A percentile compares a stretch with the other conserved stretches of the same genome.
phyloP scores from a whole-genome alignment of 2,888 invertebrate species.

The Leptopterna dolabrata region DNA sequence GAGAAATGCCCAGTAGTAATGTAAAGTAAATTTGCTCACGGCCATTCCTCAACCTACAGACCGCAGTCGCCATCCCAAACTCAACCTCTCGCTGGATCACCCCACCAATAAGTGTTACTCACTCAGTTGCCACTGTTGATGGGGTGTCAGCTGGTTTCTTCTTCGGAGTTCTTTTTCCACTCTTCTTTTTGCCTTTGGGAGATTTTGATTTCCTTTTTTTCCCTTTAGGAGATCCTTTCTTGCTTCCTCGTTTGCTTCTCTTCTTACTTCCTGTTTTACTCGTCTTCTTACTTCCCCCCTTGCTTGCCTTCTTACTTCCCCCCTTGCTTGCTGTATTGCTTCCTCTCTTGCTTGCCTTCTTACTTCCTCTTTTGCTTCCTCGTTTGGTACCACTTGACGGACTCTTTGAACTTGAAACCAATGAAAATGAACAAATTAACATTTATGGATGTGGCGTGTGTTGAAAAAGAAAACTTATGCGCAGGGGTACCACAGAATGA shows the following conservation, averaged over 20 bases:
- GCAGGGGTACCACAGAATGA: no score
- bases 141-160: not conserved
- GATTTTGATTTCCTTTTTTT: not conserved
- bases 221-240: conserved; percentile 17
- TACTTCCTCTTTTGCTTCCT: not conserved
- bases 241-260: conserved; percentile 13
- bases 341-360: not conserved
- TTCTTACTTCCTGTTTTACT: conserved; percentile 37
- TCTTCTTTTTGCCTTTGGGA: conserved; percentile 7
- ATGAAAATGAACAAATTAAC: no score
- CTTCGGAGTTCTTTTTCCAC: not conserved
- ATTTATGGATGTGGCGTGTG: no score
- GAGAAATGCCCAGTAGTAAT: no score
- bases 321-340: not conserved
- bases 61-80: no score
- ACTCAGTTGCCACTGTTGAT: not conserved
- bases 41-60: no score
- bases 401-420: no score
- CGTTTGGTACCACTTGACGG: no score
- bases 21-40: no score
- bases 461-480: no score
- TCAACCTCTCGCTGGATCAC: no score
- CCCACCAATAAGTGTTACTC: no score
- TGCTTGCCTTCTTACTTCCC: conserved; percentile 19
- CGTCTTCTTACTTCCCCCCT: conserved; percentile 27